Percentiles rank a stretch among this genome's conserved stretches.
These are phyloP conservation scores for Ceratina calcarata DNA, from an alignment of 1,140 invertebrate genomes.

Conservation along the genomic window DNA sequence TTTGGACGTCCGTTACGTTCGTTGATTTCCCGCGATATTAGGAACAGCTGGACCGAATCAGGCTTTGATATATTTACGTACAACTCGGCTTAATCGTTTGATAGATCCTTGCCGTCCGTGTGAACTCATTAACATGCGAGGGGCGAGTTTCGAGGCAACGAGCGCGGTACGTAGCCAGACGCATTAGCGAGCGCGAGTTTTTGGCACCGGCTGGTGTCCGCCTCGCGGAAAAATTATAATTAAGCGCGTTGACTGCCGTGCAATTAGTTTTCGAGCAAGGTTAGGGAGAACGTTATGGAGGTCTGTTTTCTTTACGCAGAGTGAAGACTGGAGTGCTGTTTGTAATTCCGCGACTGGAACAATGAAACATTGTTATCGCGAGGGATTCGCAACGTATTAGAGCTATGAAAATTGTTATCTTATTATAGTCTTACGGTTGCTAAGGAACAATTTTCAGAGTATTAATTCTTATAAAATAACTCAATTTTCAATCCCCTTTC, in stretches of 20 bases:
- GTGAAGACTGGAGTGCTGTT: not conserved
- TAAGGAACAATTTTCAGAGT: no score
- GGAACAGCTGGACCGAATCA: slow-evolving; percentile 18
- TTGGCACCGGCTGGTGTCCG: not conserved
- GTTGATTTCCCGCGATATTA: slow-evolving; percentile 18
- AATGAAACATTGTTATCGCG: slow-evolving; percentile 13
- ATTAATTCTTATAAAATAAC: no score
- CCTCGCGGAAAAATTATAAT: not conserved
- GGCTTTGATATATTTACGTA: slow-evolving; percentile 27
- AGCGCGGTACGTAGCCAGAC: not conserved
- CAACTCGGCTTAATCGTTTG: not conserved
- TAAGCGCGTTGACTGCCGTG: not conserved
- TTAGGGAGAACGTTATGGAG: not conserved
- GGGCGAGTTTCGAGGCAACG: not conserved
- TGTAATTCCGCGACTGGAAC: not conserved
- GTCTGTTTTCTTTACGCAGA: slow-evolving; percentile 4
- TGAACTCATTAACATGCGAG: slow-evolving; percentile 5
- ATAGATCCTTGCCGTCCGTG: not conserved
- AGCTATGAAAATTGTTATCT: not conserved
- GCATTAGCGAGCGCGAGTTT: not conserved
- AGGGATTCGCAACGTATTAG: not conserved
- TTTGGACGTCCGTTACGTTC: not conserved
- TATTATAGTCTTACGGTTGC: not conserved
- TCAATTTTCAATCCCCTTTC: no score
- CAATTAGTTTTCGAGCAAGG: not conserved